Evolutionary conservation across 2,888 invertebrate genomes (phyloP).

Genomic region (Melinopterus prodromus): DNA sequence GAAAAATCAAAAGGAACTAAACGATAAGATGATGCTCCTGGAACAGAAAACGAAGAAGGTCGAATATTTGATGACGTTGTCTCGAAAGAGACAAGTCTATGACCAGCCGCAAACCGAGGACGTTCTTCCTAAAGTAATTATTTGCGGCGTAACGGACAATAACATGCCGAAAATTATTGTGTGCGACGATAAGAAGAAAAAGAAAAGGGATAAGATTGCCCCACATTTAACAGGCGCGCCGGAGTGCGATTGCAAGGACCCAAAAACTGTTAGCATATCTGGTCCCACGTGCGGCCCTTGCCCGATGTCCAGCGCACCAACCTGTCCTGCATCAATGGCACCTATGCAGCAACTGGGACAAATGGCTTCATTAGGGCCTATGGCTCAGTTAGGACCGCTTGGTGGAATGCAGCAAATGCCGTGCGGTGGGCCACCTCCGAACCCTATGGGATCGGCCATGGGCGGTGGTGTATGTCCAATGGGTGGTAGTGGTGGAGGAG

Average conservation of each 20-base stretch:
- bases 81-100: constrained; percentile 46
- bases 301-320: neutral
- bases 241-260: constrained; percentile 9
- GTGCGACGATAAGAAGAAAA: constrained; percentile 59
- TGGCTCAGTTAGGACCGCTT: neutral
- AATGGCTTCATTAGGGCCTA: neutral
- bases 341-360: constrained; percentile 5
- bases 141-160: constrained; percentile 63
- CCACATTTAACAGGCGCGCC: neutral
- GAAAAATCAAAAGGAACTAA: constrained; percentile 66
- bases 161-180: constrained; percentile 65
- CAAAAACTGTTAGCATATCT: neutral
- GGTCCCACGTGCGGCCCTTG: constrained; percentile 5
- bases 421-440: neutral
- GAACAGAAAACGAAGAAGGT: constrained; percentile 68
- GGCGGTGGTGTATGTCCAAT: neutral
- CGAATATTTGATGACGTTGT: constrained; percentile 64
- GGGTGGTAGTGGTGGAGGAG: neutral
- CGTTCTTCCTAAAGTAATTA: constrained; percentile 63
- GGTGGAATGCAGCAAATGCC: neutral
- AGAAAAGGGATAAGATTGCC: constrained; percentile 17
- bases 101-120: constrained; percentile 50
- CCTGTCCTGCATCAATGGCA: neutral
- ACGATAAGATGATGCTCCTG: constrained; percentile 68
- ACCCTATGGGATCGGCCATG: neutral